Evolutionary conservation across 2,888 invertebrate genomes (phyloP).

Genomic region (Actias luna): DNA sequence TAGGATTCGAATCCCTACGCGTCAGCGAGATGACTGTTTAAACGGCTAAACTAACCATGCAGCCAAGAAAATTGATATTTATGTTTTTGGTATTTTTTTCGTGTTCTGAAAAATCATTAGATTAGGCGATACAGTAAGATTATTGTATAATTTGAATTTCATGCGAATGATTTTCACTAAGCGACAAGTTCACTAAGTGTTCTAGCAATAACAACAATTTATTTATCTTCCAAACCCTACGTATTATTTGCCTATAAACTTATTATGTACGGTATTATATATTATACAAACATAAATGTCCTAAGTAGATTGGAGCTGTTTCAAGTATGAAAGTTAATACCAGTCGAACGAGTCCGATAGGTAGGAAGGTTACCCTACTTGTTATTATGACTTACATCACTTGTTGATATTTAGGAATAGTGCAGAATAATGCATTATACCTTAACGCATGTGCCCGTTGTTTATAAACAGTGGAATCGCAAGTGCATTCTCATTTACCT

Average conservation of each 20-base stretch:
- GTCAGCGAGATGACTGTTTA: no score
- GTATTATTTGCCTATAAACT: not conserved
- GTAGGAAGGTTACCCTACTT: not conserved
- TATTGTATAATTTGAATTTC: no score
- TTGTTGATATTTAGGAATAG: not conserved
- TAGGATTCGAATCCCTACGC: no score
- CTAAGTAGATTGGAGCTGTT: not conserved
- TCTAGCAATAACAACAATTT: not conserved
- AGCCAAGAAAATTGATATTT: no score
- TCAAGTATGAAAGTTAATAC: not conserved
- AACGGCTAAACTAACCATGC: no score
- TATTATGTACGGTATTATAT: not conserved
- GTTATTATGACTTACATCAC: constrained; percentile 1
- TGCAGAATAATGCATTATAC: not conserved
- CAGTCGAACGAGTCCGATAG: not conserved
- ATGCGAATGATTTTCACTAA: no score
- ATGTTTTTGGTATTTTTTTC: no score
- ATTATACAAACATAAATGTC: not conserved
- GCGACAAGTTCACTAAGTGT: not conserved
- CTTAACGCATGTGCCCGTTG: not conserved
- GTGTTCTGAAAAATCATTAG: no score
- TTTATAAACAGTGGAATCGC: constrained; percentile 3
- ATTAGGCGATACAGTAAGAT: no score
- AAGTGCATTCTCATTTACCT: not conserved
- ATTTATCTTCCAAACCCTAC: not conserved